Percentiles rank a stretch among this genome's conserved stretches.
Conservation (phyloP, 2,888 invertebrate species). For the Sinhomidia bicolor region DNA sequence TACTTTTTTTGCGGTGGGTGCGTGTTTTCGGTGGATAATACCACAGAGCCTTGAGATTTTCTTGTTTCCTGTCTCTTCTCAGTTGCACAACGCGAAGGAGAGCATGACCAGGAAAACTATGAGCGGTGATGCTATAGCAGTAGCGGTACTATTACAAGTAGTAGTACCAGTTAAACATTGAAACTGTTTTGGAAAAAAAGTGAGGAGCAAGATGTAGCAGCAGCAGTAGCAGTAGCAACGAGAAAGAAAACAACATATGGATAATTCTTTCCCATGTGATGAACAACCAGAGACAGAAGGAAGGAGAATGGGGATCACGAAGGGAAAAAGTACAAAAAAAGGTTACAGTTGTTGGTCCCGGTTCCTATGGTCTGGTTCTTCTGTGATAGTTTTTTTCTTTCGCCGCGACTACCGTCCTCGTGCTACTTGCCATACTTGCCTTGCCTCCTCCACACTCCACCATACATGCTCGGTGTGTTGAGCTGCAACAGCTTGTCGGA, state of each 20-base stretch:
- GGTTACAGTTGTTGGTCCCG: conserved; percentile 42
- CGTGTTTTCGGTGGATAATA: conserved; percentile 46
- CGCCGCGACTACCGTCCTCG: background rate
- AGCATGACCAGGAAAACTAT: conserved; percentile 13
- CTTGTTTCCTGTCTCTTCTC: conserved; percentile 3
- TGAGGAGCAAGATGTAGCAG: conserved; percentile 21
- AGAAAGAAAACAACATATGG: conserved; percentile 32
- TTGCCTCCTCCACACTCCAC: background rate
- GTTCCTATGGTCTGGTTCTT: background rate
- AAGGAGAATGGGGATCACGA: background rate
- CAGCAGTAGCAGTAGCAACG: too few relatives aligned
- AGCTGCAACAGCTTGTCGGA: conserved; percentile 66
- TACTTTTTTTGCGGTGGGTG: conserved; percentile 29
- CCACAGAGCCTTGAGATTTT: conserved; percentile 48
- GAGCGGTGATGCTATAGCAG: background rate
- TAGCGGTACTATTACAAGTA: background rate
- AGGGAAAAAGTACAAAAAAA: background rate
- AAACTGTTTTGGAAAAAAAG: background rate
- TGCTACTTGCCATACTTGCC: background rate
- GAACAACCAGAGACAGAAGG: background rate
- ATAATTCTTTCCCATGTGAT: conserved; percentile 35
- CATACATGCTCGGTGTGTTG: background rate
- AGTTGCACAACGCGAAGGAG: conserved; percentile 3
- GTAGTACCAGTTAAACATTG: background rate
- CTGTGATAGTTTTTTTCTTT: conserved; percentile 23